A percentile compares a stretch with the other conserved stretches of the same genome.
Evolutionary conservation across 1,140 invertebrate genomes (phyloP).

Genomic region (Heterodera carotae): DNA sequence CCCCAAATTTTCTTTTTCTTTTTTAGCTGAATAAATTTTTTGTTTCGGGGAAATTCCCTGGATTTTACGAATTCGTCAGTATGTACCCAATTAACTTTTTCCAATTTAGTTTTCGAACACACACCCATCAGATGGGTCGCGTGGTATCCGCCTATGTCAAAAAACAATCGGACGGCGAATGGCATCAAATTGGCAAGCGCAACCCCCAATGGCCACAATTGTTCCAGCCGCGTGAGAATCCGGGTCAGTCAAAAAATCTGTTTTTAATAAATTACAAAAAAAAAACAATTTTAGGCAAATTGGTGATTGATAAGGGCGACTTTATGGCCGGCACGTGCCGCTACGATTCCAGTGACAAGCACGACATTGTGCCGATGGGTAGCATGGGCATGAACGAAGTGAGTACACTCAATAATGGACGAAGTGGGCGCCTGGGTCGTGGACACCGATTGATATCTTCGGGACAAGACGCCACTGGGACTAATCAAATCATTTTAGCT

Average conservation of each 20-base stretch:
- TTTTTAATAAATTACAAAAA: no score
- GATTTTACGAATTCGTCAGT: constrained; percentile 27
- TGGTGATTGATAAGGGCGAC: constrained; percentile 57
- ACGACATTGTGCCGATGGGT: constrained; percentile 55
- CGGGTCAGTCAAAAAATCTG: constrained; percentile 54
- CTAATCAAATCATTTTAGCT: no score
- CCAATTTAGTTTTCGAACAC: constrained; percentile 57
- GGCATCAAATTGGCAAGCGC: constrained; percentile 65
- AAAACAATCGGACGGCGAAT: constrained; percentile 46
- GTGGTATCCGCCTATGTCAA: constrained; percentile 64
- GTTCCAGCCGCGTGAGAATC: constrained; percentile 15
- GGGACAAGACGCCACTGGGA: no score
- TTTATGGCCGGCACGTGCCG: constrained; percentile 63
- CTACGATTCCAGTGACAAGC: constrained; percentile 62
- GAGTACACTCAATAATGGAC: background rate
- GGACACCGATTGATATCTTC: no score
- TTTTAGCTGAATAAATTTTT: no score
- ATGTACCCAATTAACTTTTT: background rate
- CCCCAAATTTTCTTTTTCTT: no score
- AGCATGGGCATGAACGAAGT: constrained; percentile 54
- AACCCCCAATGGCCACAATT: constrained; percentile 67
- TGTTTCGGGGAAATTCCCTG: background rate
- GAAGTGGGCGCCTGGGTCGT: no score
- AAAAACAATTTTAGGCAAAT: background rate
- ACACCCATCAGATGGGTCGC: constrained; percentile 65